Evolutionary conservation across 2,797 vertebrate genomes (phyloP).

Genomic region (Onychomys arenicola): DNA sequence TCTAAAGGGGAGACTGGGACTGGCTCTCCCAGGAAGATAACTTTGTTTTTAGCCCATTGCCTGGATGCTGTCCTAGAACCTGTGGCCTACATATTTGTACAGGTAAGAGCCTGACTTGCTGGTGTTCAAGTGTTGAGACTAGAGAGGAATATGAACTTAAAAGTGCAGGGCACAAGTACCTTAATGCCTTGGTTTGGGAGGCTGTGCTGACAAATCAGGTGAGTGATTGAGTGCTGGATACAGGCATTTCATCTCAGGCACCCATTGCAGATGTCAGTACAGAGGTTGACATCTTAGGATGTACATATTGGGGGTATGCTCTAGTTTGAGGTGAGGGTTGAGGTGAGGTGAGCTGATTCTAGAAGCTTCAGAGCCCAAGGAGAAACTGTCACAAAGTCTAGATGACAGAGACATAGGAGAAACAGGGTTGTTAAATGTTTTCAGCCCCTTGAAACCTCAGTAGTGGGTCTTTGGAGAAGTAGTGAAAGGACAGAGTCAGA

Average conservation of each 20-base stretch:
- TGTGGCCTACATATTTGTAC: background rate
- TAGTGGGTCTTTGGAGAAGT: background rate
- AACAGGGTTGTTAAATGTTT: background rate
- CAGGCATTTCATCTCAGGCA: background rate
- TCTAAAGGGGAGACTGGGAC: background rate
- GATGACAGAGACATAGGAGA: background rate
- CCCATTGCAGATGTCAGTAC: background rate
- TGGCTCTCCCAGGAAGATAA: background rate
- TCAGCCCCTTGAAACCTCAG: background rate
- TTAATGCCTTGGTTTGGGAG: background rate
- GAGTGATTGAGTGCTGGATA: background rate
- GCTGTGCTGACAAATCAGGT: background rate
- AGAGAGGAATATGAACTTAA: background rate
- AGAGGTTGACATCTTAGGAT: background rate
- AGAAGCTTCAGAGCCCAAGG: background rate
- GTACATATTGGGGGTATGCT: background rate
- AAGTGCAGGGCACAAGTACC: background rate
- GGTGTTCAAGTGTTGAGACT: background rate
- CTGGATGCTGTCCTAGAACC: background rate
- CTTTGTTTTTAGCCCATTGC: background rate
- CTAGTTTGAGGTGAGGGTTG: background rate
- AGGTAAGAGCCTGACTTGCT: background rate
- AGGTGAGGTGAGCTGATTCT: background rate
- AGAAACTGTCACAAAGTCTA: background rate
- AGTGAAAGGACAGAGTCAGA: background rate